These are phyloP conservation scores for Anneissia japonica DNA, from an alignment of 35 echinoderm and acorn worm genomes.

Conservation along the genomic window DNA sequence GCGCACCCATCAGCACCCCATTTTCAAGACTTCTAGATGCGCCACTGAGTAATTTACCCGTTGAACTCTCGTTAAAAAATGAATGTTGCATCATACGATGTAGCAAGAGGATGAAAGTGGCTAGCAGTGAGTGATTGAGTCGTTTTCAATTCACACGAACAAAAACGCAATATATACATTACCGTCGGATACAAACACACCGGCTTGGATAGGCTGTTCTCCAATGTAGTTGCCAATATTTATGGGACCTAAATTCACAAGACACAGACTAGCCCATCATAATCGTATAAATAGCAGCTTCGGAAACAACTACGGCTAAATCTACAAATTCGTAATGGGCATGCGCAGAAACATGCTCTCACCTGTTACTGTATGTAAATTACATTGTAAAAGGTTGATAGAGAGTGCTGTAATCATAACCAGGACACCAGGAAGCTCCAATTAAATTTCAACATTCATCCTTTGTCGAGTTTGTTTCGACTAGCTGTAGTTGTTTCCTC, in stretches of 20 bases:
- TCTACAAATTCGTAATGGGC: background rate
- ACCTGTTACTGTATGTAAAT: background rate
- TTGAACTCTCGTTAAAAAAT: too few species aligned
- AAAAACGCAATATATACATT: background rate
- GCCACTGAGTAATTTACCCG: too few species aligned
- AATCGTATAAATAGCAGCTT: background rate
- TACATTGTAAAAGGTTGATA: background rate
- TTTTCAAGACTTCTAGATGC: too few species aligned
- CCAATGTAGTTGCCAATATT: constrained; percentile 52
- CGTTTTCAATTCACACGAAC: background rate
- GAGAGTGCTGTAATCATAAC: background rate
- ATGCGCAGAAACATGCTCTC: background rate
- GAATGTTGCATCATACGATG: too few species aligned
- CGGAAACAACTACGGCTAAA: background rate
- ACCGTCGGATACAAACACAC: constrained; percentile 46
- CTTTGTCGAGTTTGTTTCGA: background rate
- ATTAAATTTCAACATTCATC: background rate
- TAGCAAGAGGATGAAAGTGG: background rate
- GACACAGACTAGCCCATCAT: background rate
- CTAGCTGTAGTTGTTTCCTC: background rate
- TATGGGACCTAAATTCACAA: constrained; percentile 50
- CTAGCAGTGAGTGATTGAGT: background rate
- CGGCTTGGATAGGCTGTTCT: constrained; percentile 34
- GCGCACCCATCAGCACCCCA: too few species aligned
- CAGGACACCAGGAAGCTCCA: background rate